Conservation (phyloP, 2,113 vertebrate genomes). For the Phasianus colchicus region DNA sequence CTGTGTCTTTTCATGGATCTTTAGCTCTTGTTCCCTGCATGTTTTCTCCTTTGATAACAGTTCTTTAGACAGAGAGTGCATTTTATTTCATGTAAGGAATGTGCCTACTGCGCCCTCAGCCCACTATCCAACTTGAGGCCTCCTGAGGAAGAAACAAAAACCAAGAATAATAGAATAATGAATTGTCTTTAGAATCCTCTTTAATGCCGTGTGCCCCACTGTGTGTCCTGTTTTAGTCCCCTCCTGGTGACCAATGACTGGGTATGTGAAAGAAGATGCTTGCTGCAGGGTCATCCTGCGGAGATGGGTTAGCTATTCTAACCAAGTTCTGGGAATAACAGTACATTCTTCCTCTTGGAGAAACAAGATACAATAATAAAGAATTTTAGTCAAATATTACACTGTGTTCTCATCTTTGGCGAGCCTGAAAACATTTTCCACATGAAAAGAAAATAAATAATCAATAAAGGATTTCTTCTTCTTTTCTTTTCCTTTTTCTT, state of each 20-base stretch:
- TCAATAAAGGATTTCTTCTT: background rate
- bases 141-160: slow-evolving; percentile 39
- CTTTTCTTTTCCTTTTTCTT: background rate
- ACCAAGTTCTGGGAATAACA: slow-evolving; percentile 47
- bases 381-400: slow-evolving; percentile 50
- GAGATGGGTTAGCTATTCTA: slow-evolving; percentile 56
- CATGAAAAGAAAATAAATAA: slow-evolving; percentile 45
- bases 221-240: slow-evolving; percentile 34
- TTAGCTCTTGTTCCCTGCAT: background rate
- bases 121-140: background rate
- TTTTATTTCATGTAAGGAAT: slow-evolving; percentile 22
- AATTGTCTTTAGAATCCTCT: slow-evolving; percentile 14
- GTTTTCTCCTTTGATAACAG: background rate
- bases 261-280: slow-evolving; percentile 42
- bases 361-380: slow-evolving; percentile 63
- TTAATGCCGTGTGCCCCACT: slow-evolving; percentile 29
- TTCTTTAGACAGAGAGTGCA: background rate
- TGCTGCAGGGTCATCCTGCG: slow-evolving; percentile 31
- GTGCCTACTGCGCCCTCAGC: slow-evolving; percentile 6
- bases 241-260: background rate
- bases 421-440: slow-evolving; percentile 35
- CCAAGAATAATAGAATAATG: slow-evolving; percentile 38
- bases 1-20: background rate
- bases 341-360: slow-evolving; percentile 43
- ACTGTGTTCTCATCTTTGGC: slow-evolving; percentile 35